A percentile compares a stretch with the other conserved stretches of the same genome.
phyloP scores from a whole-genome alignment of 2,113 vertebrate genomes.

The Chlamydotis undulata region DNA sequence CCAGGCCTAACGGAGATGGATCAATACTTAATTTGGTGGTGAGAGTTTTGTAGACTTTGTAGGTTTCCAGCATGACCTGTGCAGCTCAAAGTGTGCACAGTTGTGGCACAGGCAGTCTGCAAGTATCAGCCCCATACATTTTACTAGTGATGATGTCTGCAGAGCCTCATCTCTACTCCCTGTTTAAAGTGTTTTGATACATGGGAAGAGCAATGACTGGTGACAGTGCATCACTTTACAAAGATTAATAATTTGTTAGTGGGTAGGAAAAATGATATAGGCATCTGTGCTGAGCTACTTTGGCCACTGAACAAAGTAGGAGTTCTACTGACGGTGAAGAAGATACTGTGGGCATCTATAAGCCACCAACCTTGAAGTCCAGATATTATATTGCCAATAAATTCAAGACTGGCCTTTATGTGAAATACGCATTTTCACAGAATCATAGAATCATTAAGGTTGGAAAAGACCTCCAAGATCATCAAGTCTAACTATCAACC shows the following conservation, averaged over 20 bases:
- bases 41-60: neutral
- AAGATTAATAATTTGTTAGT: neutral
- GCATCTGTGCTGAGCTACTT: neutral
- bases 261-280: neutral
- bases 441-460: too few relatives aligned
- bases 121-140: rapidly evolving
- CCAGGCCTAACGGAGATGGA: neutral
- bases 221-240: neutral
- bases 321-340: neutral
- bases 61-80: neutral
- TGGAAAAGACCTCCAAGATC: too few relatives aligned
- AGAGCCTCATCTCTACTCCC: neutral
- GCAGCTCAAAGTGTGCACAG: neutral
- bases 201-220: neutral
- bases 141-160: neutral
- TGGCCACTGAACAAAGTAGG: neutral
- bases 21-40: neutral
- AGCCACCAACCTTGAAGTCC: neutral
- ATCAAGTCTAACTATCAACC: too few relatives aligned
- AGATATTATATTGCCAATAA: neutral
- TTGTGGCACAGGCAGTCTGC: neutral
- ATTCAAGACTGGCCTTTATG: neutral
- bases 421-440: neutral
- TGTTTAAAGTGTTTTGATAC: neutral
- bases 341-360: neutral